Evolutionary conservation across 2,888 invertebrate species (phyloP).

Genomic region (Gonocerus acuteangulatus): DNA sequence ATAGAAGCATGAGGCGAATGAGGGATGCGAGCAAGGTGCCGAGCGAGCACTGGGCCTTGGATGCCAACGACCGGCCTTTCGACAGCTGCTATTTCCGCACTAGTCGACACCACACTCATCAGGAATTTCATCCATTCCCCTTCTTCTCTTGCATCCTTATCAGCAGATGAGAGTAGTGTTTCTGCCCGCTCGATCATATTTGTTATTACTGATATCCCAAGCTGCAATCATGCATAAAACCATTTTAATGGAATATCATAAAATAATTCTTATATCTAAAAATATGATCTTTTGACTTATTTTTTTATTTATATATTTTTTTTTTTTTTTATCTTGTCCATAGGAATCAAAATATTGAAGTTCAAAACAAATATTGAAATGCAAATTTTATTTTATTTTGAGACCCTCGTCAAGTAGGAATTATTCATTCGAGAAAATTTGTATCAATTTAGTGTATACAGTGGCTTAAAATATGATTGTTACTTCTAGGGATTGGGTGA

Average conservation of each 20-base stretch:
- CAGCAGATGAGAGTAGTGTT: conserved; percentile 40
- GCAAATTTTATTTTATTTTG: too few relatives aligned
- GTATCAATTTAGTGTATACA: too few relatives aligned
- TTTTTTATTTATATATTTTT: too few relatives aligned
- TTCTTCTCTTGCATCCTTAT: conserved; percentile 42
- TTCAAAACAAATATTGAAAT: too few relatives aligned
- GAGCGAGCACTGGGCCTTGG: conserved; percentile 30
- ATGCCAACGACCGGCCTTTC: conserved; percentile 38
- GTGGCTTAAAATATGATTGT: too few relatives aligned
- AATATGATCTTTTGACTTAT: too few relatives aligned
- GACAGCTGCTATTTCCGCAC: conserved; percentile 9
- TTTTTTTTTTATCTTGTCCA: too few relatives aligned
- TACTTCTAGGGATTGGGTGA: too few relatives aligned
- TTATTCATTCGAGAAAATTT: too few relatives aligned
- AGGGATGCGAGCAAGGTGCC: conserved; percentile 30
- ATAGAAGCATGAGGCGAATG: conserved; percentile 15
- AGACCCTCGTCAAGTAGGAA: too few relatives aligned
- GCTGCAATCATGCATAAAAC: conserved; percentile 43
- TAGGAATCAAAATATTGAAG: too few relatives aligned
- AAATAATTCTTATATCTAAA: conserved; percentile 15
- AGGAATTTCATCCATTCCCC: conserved; percentile 40
- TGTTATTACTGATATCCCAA: conserved; percentile 51
- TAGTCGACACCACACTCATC: conserved; percentile 27
- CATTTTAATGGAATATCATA: background rate
- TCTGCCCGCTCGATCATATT: conserved; percentile 49